Evolutionary conservation across 2,113 vertebrate genomes (phyloP).

Genomic region (Ploceus nigricollis): DNA sequence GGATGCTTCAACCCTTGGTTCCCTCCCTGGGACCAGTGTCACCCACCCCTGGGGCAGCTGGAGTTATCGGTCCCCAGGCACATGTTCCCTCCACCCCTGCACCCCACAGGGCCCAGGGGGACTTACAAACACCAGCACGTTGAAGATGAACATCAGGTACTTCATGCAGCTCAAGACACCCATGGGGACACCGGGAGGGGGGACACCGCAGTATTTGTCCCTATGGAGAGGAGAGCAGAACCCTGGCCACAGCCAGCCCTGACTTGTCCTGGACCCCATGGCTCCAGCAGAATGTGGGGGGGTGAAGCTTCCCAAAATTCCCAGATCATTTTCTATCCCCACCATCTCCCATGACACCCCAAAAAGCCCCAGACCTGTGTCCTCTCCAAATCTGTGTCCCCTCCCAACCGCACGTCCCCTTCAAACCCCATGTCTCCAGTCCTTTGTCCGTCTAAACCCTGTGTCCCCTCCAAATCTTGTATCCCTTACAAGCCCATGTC

Average conservation of each 20-base stretch:
- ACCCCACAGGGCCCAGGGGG: not conserved
- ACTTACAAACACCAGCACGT: constrained; percentile 70
- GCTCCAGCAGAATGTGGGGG: not conserved
- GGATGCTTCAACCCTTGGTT: not conserved
- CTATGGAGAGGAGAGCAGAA: not conserved
- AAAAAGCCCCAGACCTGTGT: rapidly evolving
- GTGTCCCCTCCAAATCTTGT: too few relatives aligned
- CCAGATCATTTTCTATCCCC: not conserved
- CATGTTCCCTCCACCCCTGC: not conserved
- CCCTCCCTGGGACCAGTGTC: not conserved
- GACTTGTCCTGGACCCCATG: not conserved
- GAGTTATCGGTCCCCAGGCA: rapidly evolving
- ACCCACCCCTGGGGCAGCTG: not conserved
- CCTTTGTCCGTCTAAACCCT: not conserved
- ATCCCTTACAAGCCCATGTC: too few relatives aligned
- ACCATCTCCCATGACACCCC: not conserved
- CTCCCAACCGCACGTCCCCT: not conserved
- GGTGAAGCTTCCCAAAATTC: not conserved
- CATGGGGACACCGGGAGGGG: not conserved
- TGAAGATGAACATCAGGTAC: constrained; percentile 70
- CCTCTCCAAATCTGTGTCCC: not conserved
- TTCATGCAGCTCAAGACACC: constrained; percentile 51
- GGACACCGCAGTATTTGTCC: not conserved
- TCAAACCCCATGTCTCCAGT: not conserved
- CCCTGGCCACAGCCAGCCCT: not conserved